Evolutionary conservation across 2,797 vertebrate genomes (phyloP).

Genomic region (Ibycter americanus): DNA sequence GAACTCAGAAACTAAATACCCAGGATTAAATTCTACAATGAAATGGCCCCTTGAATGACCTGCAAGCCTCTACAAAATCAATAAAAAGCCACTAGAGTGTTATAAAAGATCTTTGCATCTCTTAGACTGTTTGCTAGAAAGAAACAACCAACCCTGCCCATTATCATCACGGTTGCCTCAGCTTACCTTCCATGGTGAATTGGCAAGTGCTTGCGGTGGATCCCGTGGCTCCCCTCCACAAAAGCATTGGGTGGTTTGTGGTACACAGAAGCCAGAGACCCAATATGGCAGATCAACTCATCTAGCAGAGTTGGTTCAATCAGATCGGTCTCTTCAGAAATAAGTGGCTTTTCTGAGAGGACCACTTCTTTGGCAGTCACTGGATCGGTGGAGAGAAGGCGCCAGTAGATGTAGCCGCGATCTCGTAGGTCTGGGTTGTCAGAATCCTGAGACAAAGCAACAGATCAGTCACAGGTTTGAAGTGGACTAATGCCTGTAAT

Average conservation of each 20-base stretch:
- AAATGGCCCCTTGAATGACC: background rate
- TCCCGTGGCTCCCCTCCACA: conserved; percentile 95
- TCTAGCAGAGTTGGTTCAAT: conserved; percentile 95
- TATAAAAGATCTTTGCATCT: background rate
- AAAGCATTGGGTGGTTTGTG: conserved; percentile 98
- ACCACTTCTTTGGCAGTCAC: conserved; percentile 98
- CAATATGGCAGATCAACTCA: conserved; percentile 96
- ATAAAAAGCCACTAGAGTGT: background rate
- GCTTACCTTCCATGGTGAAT: conserved; percentile 94
- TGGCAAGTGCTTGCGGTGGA: conserved; percentile 95
- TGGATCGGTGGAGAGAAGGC: conserved; percentile 94
- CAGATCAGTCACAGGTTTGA: background rate
- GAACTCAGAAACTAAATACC: background rate
- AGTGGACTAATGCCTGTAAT: background rate
- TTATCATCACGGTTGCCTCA: rapidly evolving
- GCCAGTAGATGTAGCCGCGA: conserved; percentile 98
- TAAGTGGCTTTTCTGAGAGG: conserved; percentile 93
- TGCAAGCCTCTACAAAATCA: background rate
- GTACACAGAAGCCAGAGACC: conserved; percentile 94
- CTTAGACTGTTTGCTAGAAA: background rate
- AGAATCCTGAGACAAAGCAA: conserved; percentile 84
- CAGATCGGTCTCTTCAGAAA: conserved; percentile 96
- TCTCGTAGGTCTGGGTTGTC: conserved; percentile 98
- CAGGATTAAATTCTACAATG: background rate
- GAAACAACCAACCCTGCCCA: background rate